Conservation (phyloP, 2,113 vertebrate genomes). For the Carassius gibelio region DNA sequence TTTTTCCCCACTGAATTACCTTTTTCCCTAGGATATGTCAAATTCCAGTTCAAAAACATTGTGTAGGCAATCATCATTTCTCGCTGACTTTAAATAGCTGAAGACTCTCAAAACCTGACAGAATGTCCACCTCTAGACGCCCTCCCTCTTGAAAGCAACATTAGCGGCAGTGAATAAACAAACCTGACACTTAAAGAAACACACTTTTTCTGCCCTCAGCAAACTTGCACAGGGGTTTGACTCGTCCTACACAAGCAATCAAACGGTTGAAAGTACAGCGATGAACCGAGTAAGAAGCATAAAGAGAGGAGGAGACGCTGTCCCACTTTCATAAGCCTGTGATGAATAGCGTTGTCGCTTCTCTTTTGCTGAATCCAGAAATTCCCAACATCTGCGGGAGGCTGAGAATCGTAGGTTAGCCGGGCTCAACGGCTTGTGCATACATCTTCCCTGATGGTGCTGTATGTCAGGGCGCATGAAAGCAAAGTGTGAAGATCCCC, state of each 20-base stretch:
- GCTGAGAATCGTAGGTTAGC: conserved; percentile 46
- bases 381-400: conserved; percentile 52
- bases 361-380: conserved; percentile 60
- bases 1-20: neutral
- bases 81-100: neutral
- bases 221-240: conserved; percentile 17
- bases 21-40: neutral
- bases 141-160: conserved; percentile 19
- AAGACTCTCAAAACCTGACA: conserved; percentile 11
- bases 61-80: neutral
- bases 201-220: conserved; percentile 38
- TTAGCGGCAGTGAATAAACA: conserved; percentile 21
- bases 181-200: conserved; percentile 24
- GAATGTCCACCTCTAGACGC: conserved; percentile 8
- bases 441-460: conserved; percentile 53
- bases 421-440: conserved; percentile 22
- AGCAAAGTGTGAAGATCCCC: conserved; percentile 47
- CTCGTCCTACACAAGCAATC: conserved; percentile 49
- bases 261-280: conserved; percentile 25
- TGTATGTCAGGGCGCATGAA: conserved; percentile 68
- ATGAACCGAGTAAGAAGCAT: neutral
- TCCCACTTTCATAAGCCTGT: conserved; percentile 56
- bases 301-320: conserved; percentile 35
- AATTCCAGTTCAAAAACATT: neutral
- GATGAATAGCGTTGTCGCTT: conserved; percentile 55